phyloP scores from a whole-genome alignment of 2,888 invertebrate species.

The Luffia ferchaultella region DNA sequence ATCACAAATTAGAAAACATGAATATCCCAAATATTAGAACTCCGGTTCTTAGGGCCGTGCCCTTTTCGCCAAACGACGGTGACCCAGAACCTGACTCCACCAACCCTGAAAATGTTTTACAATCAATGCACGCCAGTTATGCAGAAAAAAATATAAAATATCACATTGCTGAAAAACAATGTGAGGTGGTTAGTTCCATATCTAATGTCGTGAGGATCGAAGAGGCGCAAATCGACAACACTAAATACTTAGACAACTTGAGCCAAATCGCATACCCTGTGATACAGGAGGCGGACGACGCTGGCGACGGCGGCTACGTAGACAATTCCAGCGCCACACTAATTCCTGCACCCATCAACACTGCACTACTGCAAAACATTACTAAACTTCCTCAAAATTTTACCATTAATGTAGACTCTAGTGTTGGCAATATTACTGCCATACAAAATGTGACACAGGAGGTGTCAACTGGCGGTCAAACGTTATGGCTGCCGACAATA shows the following conservation, averaged over 20 bases:
- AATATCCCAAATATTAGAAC: constrained; percentile 52
- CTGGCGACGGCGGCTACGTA: constrained; percentile 44
- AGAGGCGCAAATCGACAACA: constrained; percentile 37
- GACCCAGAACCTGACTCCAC: constrained; percentile 59
- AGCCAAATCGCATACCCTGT: constrained; percentile 48
- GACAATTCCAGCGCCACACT: constrained; percentile 43
- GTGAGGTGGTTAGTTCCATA: constrained; percentile 45
- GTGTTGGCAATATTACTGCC: constrained; percentile 52
- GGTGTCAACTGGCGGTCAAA: constrained; percentile 41
- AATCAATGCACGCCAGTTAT: constrained; percentile 35
- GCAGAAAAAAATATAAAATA: constrained; percentile 50
- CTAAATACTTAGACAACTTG: constrained; percentile 47
- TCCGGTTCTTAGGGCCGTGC: constrained; percentile 49
- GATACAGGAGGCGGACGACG: constrained; percentile 47
- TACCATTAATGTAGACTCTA: constrained; percentile 55
- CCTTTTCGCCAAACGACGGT: constrained; percentile 39
- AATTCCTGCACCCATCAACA: constrained; percentile 48
- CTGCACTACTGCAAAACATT: constrained; percentile 56
- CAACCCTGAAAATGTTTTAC: constrained; percentile 51
- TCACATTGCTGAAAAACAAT: constrained; percentile 44
- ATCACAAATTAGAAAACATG: constrained; percentile 57
- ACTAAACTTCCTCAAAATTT: constrained; percentile 55
- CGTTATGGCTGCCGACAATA: constrained; percentile 56
- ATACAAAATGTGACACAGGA: constrained; percentile 58
- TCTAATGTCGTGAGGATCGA: constrained; percentile 52